A percentile compares a stretch with the other conserved stretches of the same genome.
phyloP scores from a whole-genome alignment of 2,888 invertebrate species.

The Macroteleia sp. region DNA sequence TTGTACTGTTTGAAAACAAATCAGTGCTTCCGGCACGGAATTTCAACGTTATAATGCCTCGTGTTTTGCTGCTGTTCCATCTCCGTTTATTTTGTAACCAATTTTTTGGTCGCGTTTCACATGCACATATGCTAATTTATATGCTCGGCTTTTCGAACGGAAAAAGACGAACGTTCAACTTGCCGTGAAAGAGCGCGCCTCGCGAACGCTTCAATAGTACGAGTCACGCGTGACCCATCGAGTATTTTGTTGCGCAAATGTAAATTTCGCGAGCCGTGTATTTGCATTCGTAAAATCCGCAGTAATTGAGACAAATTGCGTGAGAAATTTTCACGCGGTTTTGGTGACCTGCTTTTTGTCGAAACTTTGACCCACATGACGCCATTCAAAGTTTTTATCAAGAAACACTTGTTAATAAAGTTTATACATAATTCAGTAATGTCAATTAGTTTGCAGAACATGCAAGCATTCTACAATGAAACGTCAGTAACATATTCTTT shows the following conservation, averaged over 20 bases:
- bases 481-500: too few species aligned
- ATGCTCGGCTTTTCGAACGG: slow-evolving; percentile 55
- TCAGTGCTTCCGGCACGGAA: slow-evolving; percentile 34
- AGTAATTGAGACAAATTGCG: slow-evolving; percentile 46
- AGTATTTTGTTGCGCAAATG: slow-evolving; percentile 41
- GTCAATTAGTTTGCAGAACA: too few species aligned
- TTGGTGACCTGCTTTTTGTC: not conserved
- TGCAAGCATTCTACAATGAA: too few species aligned
- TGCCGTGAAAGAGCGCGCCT: slow-evolving; percentile 31
- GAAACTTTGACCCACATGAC: slow-evolving; percentile 8
- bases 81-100: slow-evolving; percentile 10
- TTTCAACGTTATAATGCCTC: slow-evolving; percentile 37
- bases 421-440: too few species aligned
- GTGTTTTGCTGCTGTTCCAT: slow-evolving; percentile 26
- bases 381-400: not conserved
- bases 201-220: slow-evolving; percentile 30
- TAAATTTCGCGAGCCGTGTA: slow-evolving; percentile 12
- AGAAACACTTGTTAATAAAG: too few species aligned
- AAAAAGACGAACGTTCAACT: slow-evolving; percentile 49
- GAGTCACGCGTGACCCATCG: slow-evolving; percentile 36
- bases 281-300: slow-evolving; percentile 31
- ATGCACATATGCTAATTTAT: slow-evolving; percentile 55
- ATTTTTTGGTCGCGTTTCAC: slow-evolving; percentile 44
- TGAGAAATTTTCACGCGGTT: slow-evolving; percentile 3
- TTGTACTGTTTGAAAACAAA: slow-evolving; percentile 35